Evolutionary conservation across 2,888 invertebrate genomes (phyloP), one percentile per base, ranked within the genome.

Genomic region (Noctua fimbriata): DNA sequence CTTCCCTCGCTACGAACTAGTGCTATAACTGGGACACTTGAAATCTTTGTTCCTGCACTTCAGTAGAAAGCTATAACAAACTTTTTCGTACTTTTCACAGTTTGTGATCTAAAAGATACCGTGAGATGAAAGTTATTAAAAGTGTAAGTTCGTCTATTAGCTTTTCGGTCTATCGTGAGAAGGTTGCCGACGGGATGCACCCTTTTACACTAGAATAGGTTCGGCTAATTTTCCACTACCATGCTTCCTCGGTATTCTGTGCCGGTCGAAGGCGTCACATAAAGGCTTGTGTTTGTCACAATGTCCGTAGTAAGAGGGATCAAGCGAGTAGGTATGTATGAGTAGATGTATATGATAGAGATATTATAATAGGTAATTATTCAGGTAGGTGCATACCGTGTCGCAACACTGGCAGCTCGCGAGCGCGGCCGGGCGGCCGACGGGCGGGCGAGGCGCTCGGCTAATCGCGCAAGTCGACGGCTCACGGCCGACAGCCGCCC

Each of bases 401-500:
- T 95, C 93, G 95, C 94, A 96, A 76, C 10, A 36, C 65, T 65
- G 65, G 36, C 65, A 36, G 65, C 44, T 44, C 67, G 67, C 67
- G 44, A 60, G 70, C 70, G 65, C 65, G 65, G 85, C 74, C 47
- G n/a, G 67, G 69, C 80, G 92, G 92, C 93, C 81, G 77, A 78
- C 47, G n/a, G 67, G 69, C 80, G 92, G 92, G 93, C 82, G 77
- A 78, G 67, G 67, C 67, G 85, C 75, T n/a, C 75, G 36, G 93
- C 95, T 95, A 94, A 94, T 94, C 95, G 94, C 93, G 94, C 95
- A 92, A 93, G 93, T 92, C 91, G 89, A 93, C 91, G 94, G 87
- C 95, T 96, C 96, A 96, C 92, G 96, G 96, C 93, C 96, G 94
- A 89, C 96, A 92, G 92, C 96, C 96, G 93, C 96, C 96, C 96